A percentile compares a stretch with the other conserved stretches of the same genome.
These are phyloP conservation scores for Nannospalax galili DNA, from an alignment of 2,113 vertebrate species.

Conservation along the genomic window DNA sequence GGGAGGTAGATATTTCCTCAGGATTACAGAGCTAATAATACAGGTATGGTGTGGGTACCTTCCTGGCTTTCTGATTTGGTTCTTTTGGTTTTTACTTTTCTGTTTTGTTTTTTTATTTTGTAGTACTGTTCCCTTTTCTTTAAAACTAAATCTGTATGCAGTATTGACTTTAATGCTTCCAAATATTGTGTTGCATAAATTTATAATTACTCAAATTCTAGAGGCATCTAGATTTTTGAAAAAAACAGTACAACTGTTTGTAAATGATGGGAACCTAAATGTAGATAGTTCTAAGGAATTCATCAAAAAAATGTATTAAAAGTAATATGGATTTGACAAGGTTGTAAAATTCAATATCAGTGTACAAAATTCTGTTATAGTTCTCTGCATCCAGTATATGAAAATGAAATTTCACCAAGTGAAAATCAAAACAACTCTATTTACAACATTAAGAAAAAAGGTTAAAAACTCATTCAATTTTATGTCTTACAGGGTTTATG, in stretches of 20 bases:
- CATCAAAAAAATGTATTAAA: slow-evolving; percentile 24
- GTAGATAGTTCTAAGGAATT: slow-evolving; percentile 5
- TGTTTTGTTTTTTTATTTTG: neutral
- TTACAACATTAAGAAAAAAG: slow-evolving; percentile 1
- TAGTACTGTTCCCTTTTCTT: slow-evolving; percentile 1
- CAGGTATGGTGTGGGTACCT: neutral
- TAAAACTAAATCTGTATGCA: neutral
- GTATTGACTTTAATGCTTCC: slow-evolving; percentile 2
- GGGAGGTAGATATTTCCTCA: neutral
- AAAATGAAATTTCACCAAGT: slow-evolving; percentile 11
- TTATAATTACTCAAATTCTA: slow-evolving; percentile 15
- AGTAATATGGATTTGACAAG: neutral
- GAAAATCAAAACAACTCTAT: slow-evolving; percentile 23
- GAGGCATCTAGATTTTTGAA: neutral
- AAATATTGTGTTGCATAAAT: neutral
- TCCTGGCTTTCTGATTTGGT: neutral
- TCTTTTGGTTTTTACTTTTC: neutral
- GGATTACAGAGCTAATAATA: slow-evolving; percentile 8
- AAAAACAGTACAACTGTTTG: neutral
- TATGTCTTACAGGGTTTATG: too few relatives aligned
- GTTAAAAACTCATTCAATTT: too few relatives aligned
- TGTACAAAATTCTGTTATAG: neutral
- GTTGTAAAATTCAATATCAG: neutral
- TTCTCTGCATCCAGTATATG: neutral
- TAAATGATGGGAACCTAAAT: neutral